Conservation (phyloP, 2,888 invertebrate species). For the Mayetiola destructor region DNA sequence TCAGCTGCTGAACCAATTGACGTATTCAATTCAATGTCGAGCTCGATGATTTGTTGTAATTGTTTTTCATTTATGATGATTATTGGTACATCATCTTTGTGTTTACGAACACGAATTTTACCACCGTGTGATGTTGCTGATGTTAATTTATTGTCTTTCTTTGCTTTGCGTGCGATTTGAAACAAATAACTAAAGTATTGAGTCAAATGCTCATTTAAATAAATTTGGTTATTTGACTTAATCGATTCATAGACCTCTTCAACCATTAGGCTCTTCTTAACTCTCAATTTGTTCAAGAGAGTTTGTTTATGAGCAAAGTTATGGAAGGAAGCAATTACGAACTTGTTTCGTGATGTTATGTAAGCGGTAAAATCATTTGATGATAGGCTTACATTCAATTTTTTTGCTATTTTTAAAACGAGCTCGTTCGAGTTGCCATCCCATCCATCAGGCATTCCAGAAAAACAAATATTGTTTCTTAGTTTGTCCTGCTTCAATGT, state of each 20-base stretch:
- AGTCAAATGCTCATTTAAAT: background rate
- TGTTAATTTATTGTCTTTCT: background rate
- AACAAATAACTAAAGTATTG: background rate
- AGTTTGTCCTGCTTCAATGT: background rate
- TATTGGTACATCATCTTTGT: background rate
- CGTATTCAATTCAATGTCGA: background rate
- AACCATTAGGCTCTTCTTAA: background rate
- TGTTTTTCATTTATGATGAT: background rate
- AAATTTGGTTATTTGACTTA: background rate
- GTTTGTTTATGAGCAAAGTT: background rate
- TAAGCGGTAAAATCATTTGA: background rate
- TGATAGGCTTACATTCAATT: background rate
- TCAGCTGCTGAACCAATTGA: background rate
- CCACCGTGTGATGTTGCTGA: background rate
- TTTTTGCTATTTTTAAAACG: background rate
- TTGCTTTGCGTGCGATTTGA: background rate
- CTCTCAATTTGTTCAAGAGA: background rate
- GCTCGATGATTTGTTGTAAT: background rate
- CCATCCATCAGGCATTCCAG: background rate
- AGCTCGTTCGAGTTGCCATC: background rate
- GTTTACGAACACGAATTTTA: background rate
- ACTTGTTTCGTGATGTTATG: background rate
- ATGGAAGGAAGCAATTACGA: background rate
- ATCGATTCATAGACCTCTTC: background rate
- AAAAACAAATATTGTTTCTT: background rate